Base-by-base conservation (phyloP, 2,113 vertebrate genomes). In the Monopterus albus region DNA sequence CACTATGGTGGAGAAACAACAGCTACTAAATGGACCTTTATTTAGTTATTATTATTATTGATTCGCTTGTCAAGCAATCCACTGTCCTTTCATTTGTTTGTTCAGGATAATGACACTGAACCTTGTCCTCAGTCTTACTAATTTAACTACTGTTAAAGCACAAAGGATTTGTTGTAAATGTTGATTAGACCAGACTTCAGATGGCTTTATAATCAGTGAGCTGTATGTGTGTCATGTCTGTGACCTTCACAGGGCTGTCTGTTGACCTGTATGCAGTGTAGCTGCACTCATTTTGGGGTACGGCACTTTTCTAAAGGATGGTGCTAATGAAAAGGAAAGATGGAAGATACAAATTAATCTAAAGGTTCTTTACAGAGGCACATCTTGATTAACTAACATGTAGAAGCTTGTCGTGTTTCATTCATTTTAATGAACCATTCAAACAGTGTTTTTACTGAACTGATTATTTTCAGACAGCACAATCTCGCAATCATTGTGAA, bases 351-450 rank as follows among this genome's bases (percentile, higher is more conserved):
- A 75, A 52, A 81, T 84, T 71, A 71, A 50, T 53, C 55, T 70
- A 58, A 79, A 77, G 74, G 71, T 79, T 75, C 67, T 60, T 61
- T 43, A n/a, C 50, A 26, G 35, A 65, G 40, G 73, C 55, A 59
- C 43, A 42, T 64, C 77, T 81, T 83, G 67, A 87, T 83, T 74
- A 86, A 82, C 51, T 72, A 77, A 84, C 72, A 77, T 56, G 72
- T 42, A 52, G 75, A 69, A 53, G 66, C 55, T 46, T 73, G 61
- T 65, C 77, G 39, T 18, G 69, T 81, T 20, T 65, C 21, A 79
- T 69, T 81, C 28, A 65, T 60, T 87, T 72, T 83, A 79, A 88
- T 84, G 67, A 87, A 83, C 57, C 56, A 74, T 85, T 88, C 72
- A 84, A 76, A 67, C 26, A 5, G 52, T 33, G 46, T 79, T 69